Percentiles rank a stretch among this genome's conserved stretches.
phyloP scores from a whole-genome alignment of 2,888 invertebrate species.

The Ichneumon xanthorius region DNA sequence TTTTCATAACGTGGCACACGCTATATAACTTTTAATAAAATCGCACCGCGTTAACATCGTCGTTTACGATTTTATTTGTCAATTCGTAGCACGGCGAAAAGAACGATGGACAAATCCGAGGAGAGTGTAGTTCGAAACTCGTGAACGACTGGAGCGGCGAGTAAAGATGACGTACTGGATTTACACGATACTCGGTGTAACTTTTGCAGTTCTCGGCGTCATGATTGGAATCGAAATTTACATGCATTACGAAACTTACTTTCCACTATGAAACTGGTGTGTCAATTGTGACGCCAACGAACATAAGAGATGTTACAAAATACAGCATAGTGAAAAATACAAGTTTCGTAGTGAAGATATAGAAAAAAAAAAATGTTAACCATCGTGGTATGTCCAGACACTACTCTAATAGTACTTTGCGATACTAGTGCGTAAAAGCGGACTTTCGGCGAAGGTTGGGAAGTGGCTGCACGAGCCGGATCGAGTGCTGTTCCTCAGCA shows the following conservation, averaged over 20 bases:
- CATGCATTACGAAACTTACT: slow-evolving; percentile 79
- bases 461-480: no score
- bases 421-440: no score
- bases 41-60: slow-evolving; percentile 20
- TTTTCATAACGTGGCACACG: slow-evolving; percentile 38
- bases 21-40: slow-evolving; percentile 58
- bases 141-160: background rate
- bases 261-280: slow-evolving; percentile 67
- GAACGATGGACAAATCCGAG: background rate
- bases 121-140: background rate
- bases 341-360: background rate
- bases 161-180: slow-evolving; percentile 61
- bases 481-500: no score
- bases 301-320: background rate
- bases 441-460: no score
- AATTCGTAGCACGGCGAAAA: slow-evolving; percentile 5
- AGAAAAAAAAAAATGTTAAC: no score
- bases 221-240: slow-evolving; percentile 78
- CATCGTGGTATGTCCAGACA: no score
- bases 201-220: slow-evolving; percentile 67
- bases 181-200: slow-evolving; percentile 61
- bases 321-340: background rate
- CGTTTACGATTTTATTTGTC: background rate
- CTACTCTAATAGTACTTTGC: no score
- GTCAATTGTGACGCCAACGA: background rate